These are phyloP conservation scores for Furcula furcula DNA, from an alignment of 2,888 invertebrate species.

Conservation along the genomic window DNA sequence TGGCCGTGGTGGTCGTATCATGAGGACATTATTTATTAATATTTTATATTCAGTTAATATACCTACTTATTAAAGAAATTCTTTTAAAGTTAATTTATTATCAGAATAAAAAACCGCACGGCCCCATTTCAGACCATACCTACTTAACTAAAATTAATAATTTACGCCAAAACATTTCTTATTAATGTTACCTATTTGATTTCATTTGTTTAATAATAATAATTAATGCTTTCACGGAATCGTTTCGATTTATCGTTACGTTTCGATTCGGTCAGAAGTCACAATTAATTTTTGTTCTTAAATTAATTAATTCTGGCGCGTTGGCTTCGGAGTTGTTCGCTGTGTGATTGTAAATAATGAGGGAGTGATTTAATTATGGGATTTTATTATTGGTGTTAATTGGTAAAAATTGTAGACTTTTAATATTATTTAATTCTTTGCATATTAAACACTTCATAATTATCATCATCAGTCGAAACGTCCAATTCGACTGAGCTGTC, in stretches of 20 bases:
- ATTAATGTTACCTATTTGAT: conserved; percentile 23
- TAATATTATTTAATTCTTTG: too few species aligned
- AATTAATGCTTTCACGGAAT: conserved; percentile 15
- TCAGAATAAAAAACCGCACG: too few species aligned
- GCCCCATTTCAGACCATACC: not conserved
- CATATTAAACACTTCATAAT: too few species aligned
- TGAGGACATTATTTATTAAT: too few species aligned
- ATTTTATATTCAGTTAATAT: too few species aligned
- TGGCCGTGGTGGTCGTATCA: too few species aligned
- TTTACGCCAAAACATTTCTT: conserved; percentile 17
- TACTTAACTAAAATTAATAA: conserved; percentile 18
- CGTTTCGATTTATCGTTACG: too few species aligned
- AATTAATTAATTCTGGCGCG: conserved; percentile 12
- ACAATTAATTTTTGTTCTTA: conserved; percentile 12
- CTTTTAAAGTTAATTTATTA: too few species aligned
- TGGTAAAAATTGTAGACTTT: not conserved
- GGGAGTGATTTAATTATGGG: not conserved
- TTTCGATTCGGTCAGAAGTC: conserved; percentile 5
- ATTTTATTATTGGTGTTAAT: not conserved
- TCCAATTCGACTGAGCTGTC: too few species aligned
- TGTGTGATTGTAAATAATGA: conserved; percentile 2
- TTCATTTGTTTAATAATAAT: conserved; percentile 15
- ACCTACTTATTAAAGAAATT: too few species aligned
- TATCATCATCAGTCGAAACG: too few species aligned
- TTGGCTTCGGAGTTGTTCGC: not conserved